Base-by-base conservation (phyloP, 2,113 vertebrate genomes). In the Coregonus clupeaformis region DNA sequence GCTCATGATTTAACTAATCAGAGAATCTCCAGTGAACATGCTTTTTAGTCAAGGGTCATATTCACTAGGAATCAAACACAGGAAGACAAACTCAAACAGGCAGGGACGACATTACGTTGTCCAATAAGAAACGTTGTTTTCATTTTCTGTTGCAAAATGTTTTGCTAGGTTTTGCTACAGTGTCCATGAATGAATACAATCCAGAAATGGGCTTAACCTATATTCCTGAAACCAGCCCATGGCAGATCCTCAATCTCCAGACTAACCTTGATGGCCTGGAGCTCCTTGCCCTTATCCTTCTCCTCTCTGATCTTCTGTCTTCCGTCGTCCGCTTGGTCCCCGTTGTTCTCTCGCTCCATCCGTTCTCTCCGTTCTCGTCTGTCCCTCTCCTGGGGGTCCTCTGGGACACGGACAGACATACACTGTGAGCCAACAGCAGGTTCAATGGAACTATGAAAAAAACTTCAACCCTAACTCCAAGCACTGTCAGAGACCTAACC, bases 221-320 rank as follows among this genome's bases (percentile, higher is more conserved):
- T 42, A 11, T 42, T 12, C 36, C 36, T 42, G 36, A 42, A 42
- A 42, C 36, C 36, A 4, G 49, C 16, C 16, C 49, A 52, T 52
- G 16, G 12, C 12, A 18, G 14, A 52, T 18, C 4, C 3, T 11
- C 49, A 52, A 52, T 18, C 11, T 12, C 5, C 0, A 68, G 25
- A 68, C 24, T 42, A 20, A 96, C 98, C 95, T 99, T 99, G 86
- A 99, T 99, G 75, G 97, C 98, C 0, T 95, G 94, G 0, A 99
- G 93, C 71, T 99, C 98, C 89, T 99, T 99, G 90, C 94, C 93
- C 84, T 98, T 98, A 78, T 99, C 98, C 49, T 99, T 99, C 86
- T 99, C 98, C 83, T 98, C 96, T 4, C 98, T 93, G 78, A 99
- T 96, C 81, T 99, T 99, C 84, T 95, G 95, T 68, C 97, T 89